Evolutionary conservation across 1,140 invertebrate genomes (phyloP), one percentile per base, ranked within the genome.

Genomic region (Pogonognathellus flavescens): DNA sequence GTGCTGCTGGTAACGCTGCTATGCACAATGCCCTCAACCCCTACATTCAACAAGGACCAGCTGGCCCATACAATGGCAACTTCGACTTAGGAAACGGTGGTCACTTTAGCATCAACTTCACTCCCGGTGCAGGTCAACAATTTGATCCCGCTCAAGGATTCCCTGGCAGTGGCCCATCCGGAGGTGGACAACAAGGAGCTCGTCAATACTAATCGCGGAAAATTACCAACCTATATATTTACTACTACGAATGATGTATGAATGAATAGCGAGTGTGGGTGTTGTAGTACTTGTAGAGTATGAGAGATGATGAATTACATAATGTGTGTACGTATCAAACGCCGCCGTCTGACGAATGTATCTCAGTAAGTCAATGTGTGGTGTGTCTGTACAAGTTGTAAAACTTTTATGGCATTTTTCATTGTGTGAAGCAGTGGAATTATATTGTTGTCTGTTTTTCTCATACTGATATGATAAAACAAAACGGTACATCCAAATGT

Each of bases 31-130:
- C 86, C 13, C 6, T 59, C 22, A 88, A 87, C 25, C 85, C 88
- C 0, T 86, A 87, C 76, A 59, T 76, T n/a, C 88, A 84, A 31
- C 20, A 41, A 16, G 81, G 83, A 4, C 82, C 87, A 22, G 84
- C 88, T 22, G 86, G 86, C 8, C 88, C 88, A 50, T 87, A 88
- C 82, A 81, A 84, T 80, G 88, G 85, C 11, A 41, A 81, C 52
- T 89, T 88, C 76, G 88, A 89, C 25, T 81, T 89, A 20, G 88
- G 88, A 22, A 89, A 89, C 57, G 86, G 88, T 60, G 88, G 88
- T 57, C 85, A 86, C 20, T 89, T 87, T 62, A 66, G 84, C 18
- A 89, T 89, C 53, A 86, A 89, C 53, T 89, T 89, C 62, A 66
- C 66, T 41, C 88, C 88, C 4, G 88, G 88, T 9, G 18, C 53